Conservation (phyloP, 1,140 invertebrate species). For the Hylyphantes graminicola region DNA sequence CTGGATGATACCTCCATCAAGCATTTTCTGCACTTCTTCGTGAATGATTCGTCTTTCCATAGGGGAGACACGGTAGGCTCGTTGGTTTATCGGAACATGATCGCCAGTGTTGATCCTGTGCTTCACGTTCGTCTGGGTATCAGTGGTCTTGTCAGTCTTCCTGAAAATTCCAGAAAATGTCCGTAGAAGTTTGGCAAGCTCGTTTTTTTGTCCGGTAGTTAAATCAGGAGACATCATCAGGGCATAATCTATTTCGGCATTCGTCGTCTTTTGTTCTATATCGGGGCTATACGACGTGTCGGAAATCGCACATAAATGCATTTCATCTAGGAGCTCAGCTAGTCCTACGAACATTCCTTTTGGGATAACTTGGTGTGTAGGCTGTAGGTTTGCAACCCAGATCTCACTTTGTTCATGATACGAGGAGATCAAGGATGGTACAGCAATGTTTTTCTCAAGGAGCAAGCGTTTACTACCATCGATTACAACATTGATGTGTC, state of each 20-base stretch:
- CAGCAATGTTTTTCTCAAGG: conserved; percentile 2
- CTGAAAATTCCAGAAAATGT: not conserved
- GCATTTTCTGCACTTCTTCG: not conserved
- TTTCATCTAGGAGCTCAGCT: not conserved
- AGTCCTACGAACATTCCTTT: not conserved
- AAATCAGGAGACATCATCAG: not conserved
- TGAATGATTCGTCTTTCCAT: conserved; percentile 2
- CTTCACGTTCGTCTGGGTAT: not conserved
- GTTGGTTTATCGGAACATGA: not conserved
- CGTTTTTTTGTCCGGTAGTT: not conserved
- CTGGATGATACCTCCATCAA: not conserved
- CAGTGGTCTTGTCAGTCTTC: not conserved
- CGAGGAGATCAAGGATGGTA: not conserved
- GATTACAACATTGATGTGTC: not conserved
- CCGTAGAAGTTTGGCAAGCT: not conserved
- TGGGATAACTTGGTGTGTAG: not conserved
- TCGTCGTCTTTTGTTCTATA: not conserved
- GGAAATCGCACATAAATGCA: not conserved
- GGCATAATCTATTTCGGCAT: not conserved
- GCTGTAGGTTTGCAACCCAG: not conserved
- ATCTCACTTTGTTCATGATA: not conserved
- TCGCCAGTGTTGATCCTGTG: not conserved
- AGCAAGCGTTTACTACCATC: not conserved
- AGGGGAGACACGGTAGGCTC: not conserved
- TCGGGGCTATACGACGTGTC: not conserved